Evolutionary conservation across 1,140 invertebrate genomes (phyloP).

Genomic region (Drosophila sp.): DNA sequence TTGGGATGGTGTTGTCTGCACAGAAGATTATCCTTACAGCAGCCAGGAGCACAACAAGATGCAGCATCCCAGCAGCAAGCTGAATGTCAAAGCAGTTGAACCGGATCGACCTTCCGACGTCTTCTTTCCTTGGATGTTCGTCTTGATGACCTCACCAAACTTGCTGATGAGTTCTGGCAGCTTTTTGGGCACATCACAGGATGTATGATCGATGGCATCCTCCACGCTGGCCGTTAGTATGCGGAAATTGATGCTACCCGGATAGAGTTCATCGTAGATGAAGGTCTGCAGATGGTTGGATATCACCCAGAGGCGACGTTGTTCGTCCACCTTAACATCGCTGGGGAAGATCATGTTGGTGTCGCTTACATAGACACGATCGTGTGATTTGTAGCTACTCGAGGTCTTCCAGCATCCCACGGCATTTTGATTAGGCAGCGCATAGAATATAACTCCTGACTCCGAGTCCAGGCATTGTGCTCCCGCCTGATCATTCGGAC

Average conservation of each 20-base stretch:
- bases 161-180: slow-evolving; percentile 86
- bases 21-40: background rate
- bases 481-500: slow-evolving; percentile 90
- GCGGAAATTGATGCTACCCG: slow-evolving; percentile 89
- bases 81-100: background rate
- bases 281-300: slow-evolving; percentile 90
- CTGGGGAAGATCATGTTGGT: slow-evolving; percentile 91
- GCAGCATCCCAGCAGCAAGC: slow-evolving; percentile 8
- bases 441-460: slow-evolving; percentile 90
- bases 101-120: slow-evolving; percentile 1
- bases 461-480: slow-evolving; percentile 89
- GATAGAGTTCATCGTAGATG: slow-evolving; percentile 88
- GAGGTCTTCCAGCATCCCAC: slow-evolving; percentile 91
- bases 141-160: slow-evolving; percentile 83
- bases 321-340: slow-evolving; percentile 90
- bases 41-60: slow-evolving; percentile 3
- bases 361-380: slow-evolving; percentile 89
- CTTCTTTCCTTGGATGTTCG: slow-evolving; percentile 34
- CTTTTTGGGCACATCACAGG: slow-evolving; percentile 86
- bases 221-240: slow-evolving; percentile 88
- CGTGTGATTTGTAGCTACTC: slow-evolving; percentile 88
- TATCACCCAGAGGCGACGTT: slow-evolving; percentile 90
- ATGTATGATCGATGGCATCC: slow-evolving; percentile 89
- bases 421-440: slow-evolving; percentile 90
- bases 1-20: background rate